phyloP scores from a whole-genome alignment of 2,797 vertebrate genomes.

The Harpagifer antarcticus region DNA sequence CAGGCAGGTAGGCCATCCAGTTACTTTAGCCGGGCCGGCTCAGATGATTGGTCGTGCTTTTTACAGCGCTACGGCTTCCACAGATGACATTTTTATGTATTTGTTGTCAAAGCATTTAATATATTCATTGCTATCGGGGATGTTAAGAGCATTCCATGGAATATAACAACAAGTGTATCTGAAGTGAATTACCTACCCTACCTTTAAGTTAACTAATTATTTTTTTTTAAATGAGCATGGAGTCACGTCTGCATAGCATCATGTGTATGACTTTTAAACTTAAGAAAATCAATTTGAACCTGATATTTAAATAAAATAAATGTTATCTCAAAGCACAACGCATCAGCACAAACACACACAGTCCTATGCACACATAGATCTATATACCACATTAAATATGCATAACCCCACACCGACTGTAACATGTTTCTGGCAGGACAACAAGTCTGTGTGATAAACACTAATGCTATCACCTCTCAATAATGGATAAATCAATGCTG shows the following conservation, averaged over 20 bases:
- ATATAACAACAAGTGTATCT: no score
- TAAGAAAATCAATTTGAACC: slow-evolving; percentile 18
- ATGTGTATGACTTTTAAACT: slow-evolving; percentile 42
- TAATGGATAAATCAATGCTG: slow-evolving; percentile 71
- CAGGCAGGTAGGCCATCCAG: no score
- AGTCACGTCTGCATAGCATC: slow-evolving; percentile 4
- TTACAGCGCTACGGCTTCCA: no score
- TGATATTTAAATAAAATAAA: slow-evolving; percentile 37
- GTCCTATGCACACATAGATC: slow-evolving; percentile 1
- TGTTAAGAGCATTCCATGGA: no score
- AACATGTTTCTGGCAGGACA: slow-evolving; percentile 55
- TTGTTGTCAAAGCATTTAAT: no score
- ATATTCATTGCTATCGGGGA: no score
- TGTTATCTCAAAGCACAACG: slow-evolving; percentile 10
- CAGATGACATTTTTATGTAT: no score
- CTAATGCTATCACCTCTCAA: slow-evolving; percentile 58
- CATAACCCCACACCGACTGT: slow-evolving; percentile 11
- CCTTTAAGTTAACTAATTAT: no score
- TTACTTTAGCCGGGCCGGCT: no score
- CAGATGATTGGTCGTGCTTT: no score
- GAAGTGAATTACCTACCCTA: no score
- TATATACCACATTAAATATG: not conserved
- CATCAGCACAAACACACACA: not conserved
- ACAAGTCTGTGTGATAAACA: slow-evolving; percentile 64
- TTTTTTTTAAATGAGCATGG: not conserved